phyloP scores from a whole-genome alignment of 2,113 vertebrate species.

The Indicator maculatus region DNA sequence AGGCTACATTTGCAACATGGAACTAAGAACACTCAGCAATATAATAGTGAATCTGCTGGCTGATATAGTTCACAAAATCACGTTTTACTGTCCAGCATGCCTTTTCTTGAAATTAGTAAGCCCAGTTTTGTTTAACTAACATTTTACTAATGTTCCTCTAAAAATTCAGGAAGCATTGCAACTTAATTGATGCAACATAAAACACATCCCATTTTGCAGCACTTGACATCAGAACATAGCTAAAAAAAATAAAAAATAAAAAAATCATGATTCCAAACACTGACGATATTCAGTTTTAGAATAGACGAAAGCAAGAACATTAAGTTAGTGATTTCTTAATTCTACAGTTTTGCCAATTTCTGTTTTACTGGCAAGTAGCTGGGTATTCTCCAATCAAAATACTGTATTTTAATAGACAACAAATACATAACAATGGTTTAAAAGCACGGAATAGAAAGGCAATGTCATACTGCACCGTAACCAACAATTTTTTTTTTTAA shows the following conservation, averaged over 20 bases:
- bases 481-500: fast-evolving
- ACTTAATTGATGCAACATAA: neutral
- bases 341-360: neutral
- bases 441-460: neutral
- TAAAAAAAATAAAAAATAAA: neutral
- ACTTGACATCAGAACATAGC: neutral
- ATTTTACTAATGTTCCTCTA: neutral
- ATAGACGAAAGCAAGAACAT: neutral
- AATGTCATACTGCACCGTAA: neutral
- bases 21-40: neutral
- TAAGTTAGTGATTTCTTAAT: neutral
- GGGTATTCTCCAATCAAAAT: neutral
- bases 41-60: neutral
- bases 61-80: neutral
- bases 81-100: neutral
- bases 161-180: neutral
- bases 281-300: neutral
- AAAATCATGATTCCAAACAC: neutral
- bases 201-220: neutral
- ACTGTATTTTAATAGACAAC: neutral
- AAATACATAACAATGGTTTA: neutral
- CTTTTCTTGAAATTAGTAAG: neutral
- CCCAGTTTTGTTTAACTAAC: neutral
- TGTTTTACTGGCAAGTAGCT: neutral
- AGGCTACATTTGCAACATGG: neutral